A percentile compares a stretch with the other conserved stretches of the same genome.
Conservation (phyloP, 2,113 vertebrate genomes). For the Argyrosomus japonicus region DNA sequence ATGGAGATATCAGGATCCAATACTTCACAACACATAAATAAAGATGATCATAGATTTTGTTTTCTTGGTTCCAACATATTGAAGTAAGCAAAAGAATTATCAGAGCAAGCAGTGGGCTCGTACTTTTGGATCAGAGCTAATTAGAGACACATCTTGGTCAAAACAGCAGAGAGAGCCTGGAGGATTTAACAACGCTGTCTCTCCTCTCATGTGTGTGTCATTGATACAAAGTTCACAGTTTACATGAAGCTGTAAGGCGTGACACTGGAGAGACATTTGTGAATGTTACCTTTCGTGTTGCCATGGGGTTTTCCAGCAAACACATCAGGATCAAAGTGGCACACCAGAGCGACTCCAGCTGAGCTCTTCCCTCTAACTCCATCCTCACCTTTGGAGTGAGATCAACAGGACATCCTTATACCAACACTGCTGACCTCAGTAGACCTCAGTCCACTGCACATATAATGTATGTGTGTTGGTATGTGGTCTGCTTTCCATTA, state of each 20-base stretch:
- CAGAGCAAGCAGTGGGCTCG: slow-evolving; percentile 2
- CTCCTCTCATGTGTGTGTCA: slow-evolving; percentile 4
- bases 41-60: slow-evolving; percentile 24
- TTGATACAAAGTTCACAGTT: not conserved
- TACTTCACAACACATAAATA: slow-evolving; percentile 7
- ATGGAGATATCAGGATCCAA: not conserved
- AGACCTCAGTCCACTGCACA: slow-evolving; percentile 43
- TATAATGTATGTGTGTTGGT: slow-evolving; percentile 5
- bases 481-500: slow-evolving; percentile 63
- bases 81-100: slow-evolving; percentile 18
- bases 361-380: slow-evolving; percentile 31
- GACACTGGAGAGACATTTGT: slow-evolving; percentile 8
- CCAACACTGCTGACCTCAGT: slow-evolving; percentile 44
- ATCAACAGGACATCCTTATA: slow-evolving; percentile 67
- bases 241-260: slow-evolving; percentile 1
- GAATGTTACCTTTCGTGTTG: not conserved
- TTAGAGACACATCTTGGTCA: slow-evolving; percentile 19
- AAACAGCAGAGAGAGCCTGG: slow-evolving; percentile 4
- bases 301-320: slow-evolving; percentile 19
- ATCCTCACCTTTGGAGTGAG: slow-evolving; percentile 41
- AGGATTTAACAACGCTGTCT: not conserved
- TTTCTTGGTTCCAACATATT: slow-evolving; percentile 19
- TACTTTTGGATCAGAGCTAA: slow-evolving; percentile 25
- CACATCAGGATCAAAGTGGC: slow-evolving; percentile 43
- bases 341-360: slow-evolving; percentile 37